Evolutionary conservation across 1,140 invertebrate genomes (phyloP).

Genomic region (Battus philenor): DNA sequence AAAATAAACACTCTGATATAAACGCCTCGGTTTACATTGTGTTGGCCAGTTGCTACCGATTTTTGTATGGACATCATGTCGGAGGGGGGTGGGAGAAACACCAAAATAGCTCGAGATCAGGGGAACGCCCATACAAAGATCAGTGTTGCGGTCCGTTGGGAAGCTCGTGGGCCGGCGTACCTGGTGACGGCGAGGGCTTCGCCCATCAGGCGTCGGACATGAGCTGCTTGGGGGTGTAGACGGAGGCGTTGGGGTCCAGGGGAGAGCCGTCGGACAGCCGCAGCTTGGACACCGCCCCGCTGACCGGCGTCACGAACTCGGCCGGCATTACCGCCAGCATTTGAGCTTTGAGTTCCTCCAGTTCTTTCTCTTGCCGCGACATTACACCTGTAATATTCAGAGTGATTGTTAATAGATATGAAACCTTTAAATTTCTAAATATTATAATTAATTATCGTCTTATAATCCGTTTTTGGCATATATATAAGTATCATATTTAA

Average conservation of each 20-base stretch:
- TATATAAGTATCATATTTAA: no score
- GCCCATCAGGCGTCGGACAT: conserved; percentile 48
- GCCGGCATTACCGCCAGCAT: conserved; percentile 93
- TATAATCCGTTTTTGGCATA: no score
- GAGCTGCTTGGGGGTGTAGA: conserved; percentile 89
- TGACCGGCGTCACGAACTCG: conserved; percentile 62
- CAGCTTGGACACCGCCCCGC: conserved; percentile 78
- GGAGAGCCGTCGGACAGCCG: conserved; percentile 69
- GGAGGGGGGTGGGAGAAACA: conserved; percentile 31
- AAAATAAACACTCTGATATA: conserved; percentile 60
- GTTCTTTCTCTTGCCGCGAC: conserved; percentile 90
- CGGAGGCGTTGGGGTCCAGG: conserved; percentile 93
- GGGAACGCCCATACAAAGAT: conserved; percentile 46
- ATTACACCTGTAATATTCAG: conserved; percentile 84
- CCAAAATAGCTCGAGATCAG: conserved; percentile 56
- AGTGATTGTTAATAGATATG: no score
- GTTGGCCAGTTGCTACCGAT: conserved; percentile 24
- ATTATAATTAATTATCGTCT: no score
- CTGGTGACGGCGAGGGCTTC: background rate
- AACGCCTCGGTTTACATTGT: conserved; percentile 8
- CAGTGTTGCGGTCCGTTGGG: conserved; percentile 21
- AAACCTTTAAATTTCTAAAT: no score
- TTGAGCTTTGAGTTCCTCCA: conserved; percentile 94
- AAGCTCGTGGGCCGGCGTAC: background rate
- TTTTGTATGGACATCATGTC: conserved; percentile 45